phyloP scores from a whole-genome alignment of 1,140 invertebrate species.

The Hycleus phaleratus region DNA sequence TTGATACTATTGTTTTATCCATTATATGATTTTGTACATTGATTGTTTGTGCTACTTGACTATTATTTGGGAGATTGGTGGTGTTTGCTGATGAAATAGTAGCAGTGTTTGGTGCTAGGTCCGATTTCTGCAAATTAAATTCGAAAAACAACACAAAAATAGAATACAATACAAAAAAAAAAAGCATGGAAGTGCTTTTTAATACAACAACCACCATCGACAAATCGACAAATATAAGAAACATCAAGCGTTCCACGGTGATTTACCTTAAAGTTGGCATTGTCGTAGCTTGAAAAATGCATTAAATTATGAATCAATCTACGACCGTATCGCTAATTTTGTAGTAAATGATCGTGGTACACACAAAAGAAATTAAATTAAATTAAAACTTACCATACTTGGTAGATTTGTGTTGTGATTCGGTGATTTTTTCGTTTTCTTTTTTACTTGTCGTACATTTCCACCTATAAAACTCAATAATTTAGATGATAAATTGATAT shows the following conservation, averaged over 20 bases:
- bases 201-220: too few species aligned
- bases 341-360: too few species aligned
- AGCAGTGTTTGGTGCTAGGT: constrained; percentile 12
- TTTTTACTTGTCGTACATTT: constrained; percentile 36
- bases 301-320: too few species aligned
- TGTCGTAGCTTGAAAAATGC: too few species aligned
- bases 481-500: constrained; percentile 9
- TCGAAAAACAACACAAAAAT: neutral
- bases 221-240: too few species aligned
- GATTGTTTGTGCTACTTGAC: neutral
- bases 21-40: neutral
- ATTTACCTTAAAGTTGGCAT: too few species aligned
- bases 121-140: constrained; percentile 7
- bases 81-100: constrained; percentile 11
- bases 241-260: too few species aligned
- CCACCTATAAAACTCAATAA: constrained; percentile 33
- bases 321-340: too few species aligned
- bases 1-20: constrained; percentile 12
- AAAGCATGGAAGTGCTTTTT: too few species aligned
- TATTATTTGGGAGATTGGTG: constrained; percentile 3
- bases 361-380: neutral
- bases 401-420: constrained; percentile 28
- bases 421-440: constrained; percentile 42
- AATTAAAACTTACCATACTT: constrained; percentile 19
- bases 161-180: too few species aligned